Evolutionary conservation across 2,888 invertebrate genomes (phyloP).

Genomic region (Apodemia zela): DNA sequence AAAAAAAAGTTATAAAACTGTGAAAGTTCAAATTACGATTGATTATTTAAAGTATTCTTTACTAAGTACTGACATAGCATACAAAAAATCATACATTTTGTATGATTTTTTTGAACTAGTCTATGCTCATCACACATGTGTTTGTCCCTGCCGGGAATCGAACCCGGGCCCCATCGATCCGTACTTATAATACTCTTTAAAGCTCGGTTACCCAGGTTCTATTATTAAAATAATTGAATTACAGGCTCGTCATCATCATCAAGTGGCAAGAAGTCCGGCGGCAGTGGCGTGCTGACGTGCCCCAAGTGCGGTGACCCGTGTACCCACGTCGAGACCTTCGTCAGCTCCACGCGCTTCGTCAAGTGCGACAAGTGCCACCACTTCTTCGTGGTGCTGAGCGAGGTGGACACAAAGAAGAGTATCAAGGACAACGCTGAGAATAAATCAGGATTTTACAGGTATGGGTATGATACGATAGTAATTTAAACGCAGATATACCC

Average conservation of each 20-base stretch:
- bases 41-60: too few species aligned
- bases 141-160: too few species aligned
- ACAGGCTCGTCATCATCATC: constrained; percentile 54
- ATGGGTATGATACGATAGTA: constrained; percentile 25
- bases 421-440: constrained; percentile 88
- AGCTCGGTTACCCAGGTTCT: too few species aligned
- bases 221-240: not conserved
- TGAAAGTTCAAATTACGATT: too few species aligned
- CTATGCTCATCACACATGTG: too few species aligned
- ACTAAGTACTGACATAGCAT: too few species aligned
- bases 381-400: constrained; percentile 97
- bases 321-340: constrained; percentile 97
- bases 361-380: constrained; percentile 99
- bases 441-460: constrained; percentile 84
- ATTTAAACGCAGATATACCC: too few species aligned
- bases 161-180: too few species aligned
- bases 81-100: too few species aligned
- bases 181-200: too few species aligned
- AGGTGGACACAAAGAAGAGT: constrained; percentile 93
- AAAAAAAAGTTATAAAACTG: too few species aligned
- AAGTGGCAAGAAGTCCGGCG: constrained; percentile 85
- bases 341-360: constrained; percentile 97
- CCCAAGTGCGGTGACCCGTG: constrained; percentile 99
- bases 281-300: constrained; percentile 86
- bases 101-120: too few species aligned